A percentile compares a stretch with the other conserved stretches of the same genome.
Evolutionary conservation across 2,113 vertebrate species (phyloP).

Genomic region (Pachypanchax playfairii): DNA sequence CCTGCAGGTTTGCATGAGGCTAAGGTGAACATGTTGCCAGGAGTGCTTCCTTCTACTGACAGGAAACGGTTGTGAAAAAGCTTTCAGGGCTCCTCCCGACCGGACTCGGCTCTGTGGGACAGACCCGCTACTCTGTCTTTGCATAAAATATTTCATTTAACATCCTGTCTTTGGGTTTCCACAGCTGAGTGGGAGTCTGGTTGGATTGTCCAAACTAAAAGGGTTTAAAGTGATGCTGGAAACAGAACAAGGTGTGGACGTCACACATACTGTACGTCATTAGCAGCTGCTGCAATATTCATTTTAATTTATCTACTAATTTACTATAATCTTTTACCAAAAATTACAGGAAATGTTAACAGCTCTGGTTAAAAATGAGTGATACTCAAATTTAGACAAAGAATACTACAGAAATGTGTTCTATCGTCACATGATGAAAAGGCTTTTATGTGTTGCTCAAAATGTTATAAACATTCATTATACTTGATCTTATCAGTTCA

Average conservation of each 20-base stretch:
- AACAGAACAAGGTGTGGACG: conserved; percentile 16
- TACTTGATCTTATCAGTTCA: not conserved
- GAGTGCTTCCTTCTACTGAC: not conserved
- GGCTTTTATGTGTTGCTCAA: not conserved
- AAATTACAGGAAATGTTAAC: not conserved
- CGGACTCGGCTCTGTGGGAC: conserved; percentile 12
- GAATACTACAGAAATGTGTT: too few relatives aligned
- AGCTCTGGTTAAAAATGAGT: too few relatives aligned
- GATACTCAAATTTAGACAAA: too few relatives aligned
- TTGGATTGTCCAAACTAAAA: conserved; percentile 20
- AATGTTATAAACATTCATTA: not conserved
- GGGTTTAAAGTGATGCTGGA: conserved; percentile 1
- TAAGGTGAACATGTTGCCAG: not conserved
- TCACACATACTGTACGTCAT: conserved; percentile 25
- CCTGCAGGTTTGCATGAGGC: conserved; percentile 22
- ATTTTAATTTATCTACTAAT: conserved; percentile 20
- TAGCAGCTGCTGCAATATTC: conserved; percentile 35
- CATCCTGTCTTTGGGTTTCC: conserved; percentile 19
- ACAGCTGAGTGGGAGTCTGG: conserved; percentile 14
- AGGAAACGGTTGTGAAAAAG: conserved; percentile 39
- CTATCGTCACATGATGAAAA: too few relatives aligned
- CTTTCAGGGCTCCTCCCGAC: conserved; percentile 21
- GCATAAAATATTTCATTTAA: conserved; percentile 39
- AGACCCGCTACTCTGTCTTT: not conserved
- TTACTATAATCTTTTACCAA: conserved; percentile 7